Percentiles rank a stretch among this genome's conserved stretches.
phyloP scores from a whole-genome alignment of 2,113 vertebrate species.

The Laterallus jamaicensis region DNA sequence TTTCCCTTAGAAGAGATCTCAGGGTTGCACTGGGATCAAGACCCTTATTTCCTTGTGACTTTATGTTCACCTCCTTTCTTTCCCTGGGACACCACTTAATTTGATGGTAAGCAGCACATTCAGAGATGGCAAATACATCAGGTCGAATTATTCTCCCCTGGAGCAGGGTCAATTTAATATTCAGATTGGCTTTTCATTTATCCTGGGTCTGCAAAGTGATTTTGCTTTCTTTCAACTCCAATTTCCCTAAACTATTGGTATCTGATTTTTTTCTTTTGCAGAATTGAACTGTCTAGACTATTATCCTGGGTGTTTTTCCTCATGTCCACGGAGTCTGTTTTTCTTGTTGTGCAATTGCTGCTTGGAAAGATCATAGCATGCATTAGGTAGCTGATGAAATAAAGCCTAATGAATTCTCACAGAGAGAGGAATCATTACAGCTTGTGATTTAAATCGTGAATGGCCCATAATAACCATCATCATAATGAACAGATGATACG shows the following conservation, averaged over 20 bases:
- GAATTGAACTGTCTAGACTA: conserved; percentile 6
- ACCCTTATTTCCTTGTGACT: background rate
- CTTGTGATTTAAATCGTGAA: conserved; percentile 32
- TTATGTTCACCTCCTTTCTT: background rate
- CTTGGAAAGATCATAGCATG: conserved; percentile 10
- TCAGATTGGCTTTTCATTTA: conserved; percentile 50
- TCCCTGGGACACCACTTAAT: background rate
- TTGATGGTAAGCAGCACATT: background rate
- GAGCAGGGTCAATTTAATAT: conserved; percentile 47
- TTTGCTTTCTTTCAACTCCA: conserved; percentile 53
- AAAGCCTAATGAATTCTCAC: conserved; percentile 29
- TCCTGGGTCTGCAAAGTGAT: conserved; percentile 20
- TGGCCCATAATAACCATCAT: background rate
- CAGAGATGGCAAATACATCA: conserved; percentile 1
- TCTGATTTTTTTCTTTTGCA: conserved; percentile 47
- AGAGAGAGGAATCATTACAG: conserved; percentile 54
- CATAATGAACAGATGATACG: background rate
- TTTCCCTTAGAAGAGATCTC: background rate
- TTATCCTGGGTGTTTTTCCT: background rate
- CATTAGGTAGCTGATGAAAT: conserved; percentile 21
- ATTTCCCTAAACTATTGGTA: background rate
- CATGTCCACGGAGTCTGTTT: background rate
- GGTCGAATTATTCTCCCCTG: conserved; percentile 41
- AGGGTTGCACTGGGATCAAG: background rate
- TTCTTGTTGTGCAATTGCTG: background rate